Percentiles rank a stretch among this genome's conserved stretches.
Conservation (phyloP, 2,888 invertebrate genomes). For the Agrypnus murinus region DNA sequence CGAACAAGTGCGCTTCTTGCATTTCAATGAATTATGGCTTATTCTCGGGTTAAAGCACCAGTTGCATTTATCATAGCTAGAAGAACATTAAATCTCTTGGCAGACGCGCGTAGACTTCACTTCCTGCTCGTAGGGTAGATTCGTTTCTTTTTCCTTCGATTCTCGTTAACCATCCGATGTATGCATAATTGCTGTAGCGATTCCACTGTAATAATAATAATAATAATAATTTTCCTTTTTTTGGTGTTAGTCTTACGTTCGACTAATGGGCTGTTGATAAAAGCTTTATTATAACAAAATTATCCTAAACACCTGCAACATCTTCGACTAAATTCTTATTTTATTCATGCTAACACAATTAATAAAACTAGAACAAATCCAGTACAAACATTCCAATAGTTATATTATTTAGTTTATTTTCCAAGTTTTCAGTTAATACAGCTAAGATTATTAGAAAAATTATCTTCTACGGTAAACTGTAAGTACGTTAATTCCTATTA, state of each 20-base stretch:
- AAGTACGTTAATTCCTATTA: no score
- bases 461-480: no score
- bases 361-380: no score
- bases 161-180: slow-evolving; percentile 18
- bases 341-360: no score
- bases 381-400: no score
- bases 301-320: neutral
- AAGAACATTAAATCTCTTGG: slow-evolving; percentile 19
- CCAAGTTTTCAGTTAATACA: no score
- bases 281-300: slow-evolving; percentile 4
- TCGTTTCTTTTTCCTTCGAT: slow-evolving; percentile 2
- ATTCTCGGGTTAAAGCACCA: slow-evolving; percentile 31
- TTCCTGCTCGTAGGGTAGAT: slow-evolving; percentile 24
- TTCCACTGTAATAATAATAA: slow-evolving; percentile 12
- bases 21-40: slow-evolving; percentile 52
- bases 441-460: no score
- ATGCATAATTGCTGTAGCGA: slow-evolving; percentile 20
- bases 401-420: no score
- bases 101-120: slow-evolving; percentile 27
- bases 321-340: no score
- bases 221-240: neutral
- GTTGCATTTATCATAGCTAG: slow-evolving; percentile 36
- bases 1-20: slow-evolving; percentile 45
- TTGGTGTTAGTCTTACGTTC: neutral
- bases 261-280: slow-evolving; percentile 20